Base-by-base conservation (phyloP, 2,888 invertebrate species). In the Exephanes ischioxanthus region DNA sequence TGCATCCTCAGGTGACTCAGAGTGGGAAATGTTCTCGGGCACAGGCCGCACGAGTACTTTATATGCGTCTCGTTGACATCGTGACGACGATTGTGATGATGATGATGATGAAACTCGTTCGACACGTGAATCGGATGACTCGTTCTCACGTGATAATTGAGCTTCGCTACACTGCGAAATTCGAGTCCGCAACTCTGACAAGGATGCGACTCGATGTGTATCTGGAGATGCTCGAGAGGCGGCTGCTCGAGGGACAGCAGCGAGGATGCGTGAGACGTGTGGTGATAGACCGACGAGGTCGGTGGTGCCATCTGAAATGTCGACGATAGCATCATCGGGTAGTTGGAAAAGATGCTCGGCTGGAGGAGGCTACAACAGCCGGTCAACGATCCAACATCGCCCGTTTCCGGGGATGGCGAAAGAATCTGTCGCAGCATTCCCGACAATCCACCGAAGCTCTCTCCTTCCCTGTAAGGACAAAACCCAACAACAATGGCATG, bases 391-490 rank as follows among this genome's bases (percentile, higher is more conserved):
- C 88, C 88, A 61, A 86, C 81, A 45, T 93, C 93, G 22, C 90
- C 91, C 82, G 90, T 91, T 88, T 93, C 93, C 79, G 94, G 92
- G 75, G 93, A 92, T 26, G 94, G 94, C 77, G 94, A 94, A 26
- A 94, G 91, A 84, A 94, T 94, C 86, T 94, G 94, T 75, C 94
- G 93, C 86, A 94, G 92, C 94, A 94, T 94, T 87, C 94, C 94
- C 45, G 94, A 94, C 78, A 94, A 92, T 89, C 94, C 94, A 77
- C 94, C 94, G 82, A 94, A 93, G 75, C 92, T 92, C 85, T 93
- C 94, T 85, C 90, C 90, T 84, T 93, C 93, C 91, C 94, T 94
- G 93, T 89, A 94, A 93, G 89, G 92, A 92, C 90, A 93, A 92
- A 92, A 93, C 90, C 87, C 84, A 87, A 86, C 82, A 88, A 80